phyloP scores from a whole-genome alignment of 1,140 invertebrate genomes.

The Rhagoletis pomonella region DNA sequence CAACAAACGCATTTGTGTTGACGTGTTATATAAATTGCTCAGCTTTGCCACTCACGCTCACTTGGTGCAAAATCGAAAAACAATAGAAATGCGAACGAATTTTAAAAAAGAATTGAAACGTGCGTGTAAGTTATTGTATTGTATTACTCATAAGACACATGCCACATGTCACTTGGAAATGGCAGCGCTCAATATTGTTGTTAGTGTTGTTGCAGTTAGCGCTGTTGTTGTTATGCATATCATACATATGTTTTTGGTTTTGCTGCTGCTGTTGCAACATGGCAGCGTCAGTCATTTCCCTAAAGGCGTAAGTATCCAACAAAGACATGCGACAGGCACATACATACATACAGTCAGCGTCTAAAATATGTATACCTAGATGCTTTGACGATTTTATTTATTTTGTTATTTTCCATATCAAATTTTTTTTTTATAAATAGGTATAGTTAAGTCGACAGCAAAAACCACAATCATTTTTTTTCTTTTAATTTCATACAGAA shows the following conservation, averaged over 20 bases:
- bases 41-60: not conserved
- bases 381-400: too few species aligned
- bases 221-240: too few species aligned
- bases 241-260: too few species aligned
- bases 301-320: not conserved
- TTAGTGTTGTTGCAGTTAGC: not conserved
- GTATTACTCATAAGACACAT: not conserved
- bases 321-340: too few species aligned
- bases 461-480: too few species aligned
- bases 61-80: not conserved
- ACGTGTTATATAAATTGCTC: not conserved
- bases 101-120: constrained; percentile 3
- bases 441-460: too few species aligned
- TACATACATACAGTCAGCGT: too few species aligned
- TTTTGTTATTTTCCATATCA: too few species aligned
- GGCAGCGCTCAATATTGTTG: not conserved
- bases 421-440: too few species aligned
- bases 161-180: not conserved
- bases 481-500: too few species aligned
- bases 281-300: constrained; percentile 1
- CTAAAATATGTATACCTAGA: too few species aligned
- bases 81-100: constrained; percentile 18
- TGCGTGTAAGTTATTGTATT: constrained; percentile 45
- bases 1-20: not conserved
- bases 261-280: not conserved